These are phyloP conservation scores for Cryptus armator DNA, from an alignment of 2,888 invertebrate genomes.

Conservation along the genomic window DNA sequence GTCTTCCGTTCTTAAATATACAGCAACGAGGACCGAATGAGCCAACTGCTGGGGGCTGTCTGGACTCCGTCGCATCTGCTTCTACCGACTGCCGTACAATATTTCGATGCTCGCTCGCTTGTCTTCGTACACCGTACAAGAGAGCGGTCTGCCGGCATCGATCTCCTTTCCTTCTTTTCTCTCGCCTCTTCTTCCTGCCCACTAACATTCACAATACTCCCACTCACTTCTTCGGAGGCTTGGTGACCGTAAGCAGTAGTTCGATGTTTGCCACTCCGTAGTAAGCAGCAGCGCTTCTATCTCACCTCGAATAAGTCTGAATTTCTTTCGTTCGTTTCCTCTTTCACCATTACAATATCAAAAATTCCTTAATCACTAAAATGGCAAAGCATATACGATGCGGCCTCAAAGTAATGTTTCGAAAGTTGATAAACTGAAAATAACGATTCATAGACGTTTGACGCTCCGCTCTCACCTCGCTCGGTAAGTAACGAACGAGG, in stretches of 20 bases:
- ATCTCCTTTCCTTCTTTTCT: constrained; percentile 25
- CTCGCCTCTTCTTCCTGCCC: constrained; percentile 11
- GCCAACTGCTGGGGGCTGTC: constrained; percentile 48
- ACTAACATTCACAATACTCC: constrained; percentile 4
- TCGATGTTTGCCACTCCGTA: constrained; percentile 14
- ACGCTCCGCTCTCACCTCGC: constrained; percentile 20
- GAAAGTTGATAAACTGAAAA: constrained; percentile 49
- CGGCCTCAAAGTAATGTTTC: background rate
- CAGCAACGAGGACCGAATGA: constrained; percentile 36
- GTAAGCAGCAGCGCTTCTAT: constrained; percentile 12
- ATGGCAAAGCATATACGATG: constrained; percentile 7
- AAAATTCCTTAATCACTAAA: background rate
- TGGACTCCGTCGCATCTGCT: constrained; percentile 46
- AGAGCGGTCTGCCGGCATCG: constrained; percentile 30
- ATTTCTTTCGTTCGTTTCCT: background rate
- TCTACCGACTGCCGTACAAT: constrained; percentile 37
- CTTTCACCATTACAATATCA: background rate
- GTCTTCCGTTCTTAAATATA: constrained; percentile 46
- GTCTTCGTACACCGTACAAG: constrained; percentile 22
- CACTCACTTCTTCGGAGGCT: constrained; percentile 20
- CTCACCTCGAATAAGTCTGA: background rate
- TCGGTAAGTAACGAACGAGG: constrained; percentile 47
- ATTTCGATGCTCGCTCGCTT: constrained; percentile 47
- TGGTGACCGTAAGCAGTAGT: constrained; percentile 18
- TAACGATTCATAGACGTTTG: constrained; percentile 42